Conservation (phyloP, 53 echinoderm and acorn worm genomes). For the Arbacia lixula region DNA sequence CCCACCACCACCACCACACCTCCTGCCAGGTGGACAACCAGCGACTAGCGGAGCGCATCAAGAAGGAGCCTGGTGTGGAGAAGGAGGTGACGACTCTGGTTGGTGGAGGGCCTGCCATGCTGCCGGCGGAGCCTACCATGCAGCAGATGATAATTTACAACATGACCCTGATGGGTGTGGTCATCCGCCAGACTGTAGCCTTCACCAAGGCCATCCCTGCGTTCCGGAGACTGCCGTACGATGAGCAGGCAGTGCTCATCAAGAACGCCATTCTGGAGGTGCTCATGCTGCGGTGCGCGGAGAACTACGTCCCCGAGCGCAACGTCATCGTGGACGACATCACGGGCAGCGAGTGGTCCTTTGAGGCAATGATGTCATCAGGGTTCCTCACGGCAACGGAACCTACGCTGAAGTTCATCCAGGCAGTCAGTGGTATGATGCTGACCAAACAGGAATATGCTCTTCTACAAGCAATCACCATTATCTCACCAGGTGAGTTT, state of each 20-base stretch:
- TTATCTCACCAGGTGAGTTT: conserved; percentile 92
- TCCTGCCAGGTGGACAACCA: conserved; percentile 54
- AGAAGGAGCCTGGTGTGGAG: conserved; percentile 52
- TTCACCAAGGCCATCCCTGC: conserved; percentile 98
- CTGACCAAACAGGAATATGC: conserved; percentile 87
- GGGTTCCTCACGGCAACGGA: conserved; percentile 93
- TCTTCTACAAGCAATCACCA: conserved; percentile 91
- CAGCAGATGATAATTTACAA: conserved; percentile 90
- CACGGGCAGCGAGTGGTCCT: conserved; percentile 97
- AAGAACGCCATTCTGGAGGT: conserved; percentile 97
- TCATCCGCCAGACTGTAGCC: conserved; percentile 97
- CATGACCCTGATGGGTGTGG: conserved; percentile 93
- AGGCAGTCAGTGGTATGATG: conserved; percentile 89
- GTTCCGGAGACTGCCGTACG: conserved; percentile 91
- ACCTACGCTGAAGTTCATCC: conserved; percentile 94
- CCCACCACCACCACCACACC: conserved; percentile 1
- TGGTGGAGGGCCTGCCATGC: not conserved
- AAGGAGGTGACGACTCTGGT: not conserved
- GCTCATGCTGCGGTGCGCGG: conserved; percentile 94
- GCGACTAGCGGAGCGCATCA: conserved; percentile 48
- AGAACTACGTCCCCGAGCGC: conserved; percentile 93
- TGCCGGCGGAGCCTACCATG: conserved; percentile 35
- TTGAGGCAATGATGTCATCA: conserved; percentile 89
- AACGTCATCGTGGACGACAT: conserved; percentile 96
- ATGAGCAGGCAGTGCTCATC: conserved; percentile 98